Conservation (phyloP, 1,140 invertebrate species). For the Rhopalosiphum maidis region DNA sequence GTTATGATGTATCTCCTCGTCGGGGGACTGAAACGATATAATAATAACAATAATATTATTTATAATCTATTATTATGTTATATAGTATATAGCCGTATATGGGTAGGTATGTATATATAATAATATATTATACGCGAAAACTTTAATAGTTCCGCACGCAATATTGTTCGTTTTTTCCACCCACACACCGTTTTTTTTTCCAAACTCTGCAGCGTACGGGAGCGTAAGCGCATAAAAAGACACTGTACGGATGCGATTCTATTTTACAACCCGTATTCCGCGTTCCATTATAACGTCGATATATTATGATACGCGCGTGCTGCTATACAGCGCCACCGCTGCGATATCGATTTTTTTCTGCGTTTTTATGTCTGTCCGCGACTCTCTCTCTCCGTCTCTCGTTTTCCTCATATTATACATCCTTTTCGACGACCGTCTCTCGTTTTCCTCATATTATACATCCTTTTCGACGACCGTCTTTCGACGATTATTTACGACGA, state of each 20-base stretch:
- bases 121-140: background rate
- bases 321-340: background rate
- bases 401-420: background rate
- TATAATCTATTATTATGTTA: background rate
- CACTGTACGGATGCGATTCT: background rate
- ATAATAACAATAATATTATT: background rate
- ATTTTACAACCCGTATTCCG: conserved; percentile 20
- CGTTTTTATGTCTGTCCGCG: background rate
- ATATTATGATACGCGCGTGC: background rate
- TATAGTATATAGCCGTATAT: background rate
- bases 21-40: background rate
- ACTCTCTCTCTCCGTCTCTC: background rate
- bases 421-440: conserved; percentile 7
- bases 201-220: background rate
- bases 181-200: background rate
- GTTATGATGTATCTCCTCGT: background rate
- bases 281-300: conserved; percentile 28
- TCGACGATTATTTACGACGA: conserved; percentile 33
- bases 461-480: conserved; percentile 15
- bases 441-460: background rate
- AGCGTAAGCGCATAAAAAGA: background rate
- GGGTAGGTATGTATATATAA: background rate
- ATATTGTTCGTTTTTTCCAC: background rate
- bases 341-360: conserved; percentile 23
- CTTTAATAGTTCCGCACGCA: conserved; percentile 28